A percentile compares a stretch with the other conserved stretches of the same genome.
phyloP scores from a whole-genome alignment of 1,140 invertebrate species.

The Akabosia matsudoensis region DNA sequence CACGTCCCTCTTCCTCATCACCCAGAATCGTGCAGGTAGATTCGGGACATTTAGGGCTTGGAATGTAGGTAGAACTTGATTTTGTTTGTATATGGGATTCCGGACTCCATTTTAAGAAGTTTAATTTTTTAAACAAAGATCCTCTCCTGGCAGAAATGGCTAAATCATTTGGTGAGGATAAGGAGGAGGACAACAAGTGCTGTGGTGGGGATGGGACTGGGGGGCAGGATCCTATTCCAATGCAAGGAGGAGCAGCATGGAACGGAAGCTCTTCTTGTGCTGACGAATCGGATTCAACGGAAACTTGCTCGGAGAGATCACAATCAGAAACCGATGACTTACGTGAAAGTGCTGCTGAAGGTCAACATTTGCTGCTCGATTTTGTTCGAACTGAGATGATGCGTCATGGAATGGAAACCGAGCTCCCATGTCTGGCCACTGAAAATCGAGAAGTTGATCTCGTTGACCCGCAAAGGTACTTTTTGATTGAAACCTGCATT shows the following conservation, averaged over 20 bases:
- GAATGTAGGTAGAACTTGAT: too few species aligned
- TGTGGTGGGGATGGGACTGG: neutral
- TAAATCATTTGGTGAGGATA: neutral
- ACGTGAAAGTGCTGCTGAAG: slow-evolving; percentile 38
- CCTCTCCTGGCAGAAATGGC: neutral
- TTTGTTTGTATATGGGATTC: neutral
- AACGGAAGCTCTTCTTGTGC: neutral
- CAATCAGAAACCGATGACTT: slow-evolving; percentile 17
- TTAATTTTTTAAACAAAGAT: neutral
- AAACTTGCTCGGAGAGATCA: neutral
- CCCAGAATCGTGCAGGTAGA: too few species aligned
- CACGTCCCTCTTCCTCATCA: too few species aligned
- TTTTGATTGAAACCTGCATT: neutral
- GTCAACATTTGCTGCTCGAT: slow-evolving; percentile 39
- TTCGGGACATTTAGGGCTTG: too few species aligned
- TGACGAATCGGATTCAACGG: neutral
- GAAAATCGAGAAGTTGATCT: neutral
- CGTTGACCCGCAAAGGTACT: slow-evolving; percentile 14
- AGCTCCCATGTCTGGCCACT: neutral
- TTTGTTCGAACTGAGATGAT: slow-evolving; percentile 36
- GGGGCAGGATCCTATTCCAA: neutral
- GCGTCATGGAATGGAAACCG: slow-evolving; percentile 17
- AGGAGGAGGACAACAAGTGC: neutral
- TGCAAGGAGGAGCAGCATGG: neutral
- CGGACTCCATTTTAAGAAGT: neutral